These are phyloP conservation scores for Raphicerus campestris DNA, from an alignment of 2,113 vertebrate species.

Conservation along the genomic window DNA sequence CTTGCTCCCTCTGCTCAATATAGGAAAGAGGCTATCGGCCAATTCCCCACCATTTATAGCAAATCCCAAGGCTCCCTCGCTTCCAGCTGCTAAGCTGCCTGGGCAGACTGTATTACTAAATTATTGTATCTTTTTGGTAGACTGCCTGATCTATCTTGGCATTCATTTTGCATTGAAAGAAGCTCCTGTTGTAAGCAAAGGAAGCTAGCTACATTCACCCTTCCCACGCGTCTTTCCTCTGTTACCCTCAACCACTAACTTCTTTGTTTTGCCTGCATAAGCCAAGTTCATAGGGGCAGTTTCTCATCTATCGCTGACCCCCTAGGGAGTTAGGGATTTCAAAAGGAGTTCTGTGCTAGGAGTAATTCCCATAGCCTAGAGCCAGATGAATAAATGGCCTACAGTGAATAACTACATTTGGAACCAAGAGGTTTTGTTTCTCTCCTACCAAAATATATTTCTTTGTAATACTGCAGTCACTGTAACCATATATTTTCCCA, in stretches of 20 bases:
- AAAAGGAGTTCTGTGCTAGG: constrained; percentile 66
- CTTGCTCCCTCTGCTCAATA: constrained; percentile 55
- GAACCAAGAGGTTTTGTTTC: constrained; percentile 63
- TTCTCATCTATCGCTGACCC: constrained; percentile 65
- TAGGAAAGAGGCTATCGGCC: constrained; percentile 59
- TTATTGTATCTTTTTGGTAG: constrained; percentile 72
- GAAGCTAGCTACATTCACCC: constrained; percentile 59
- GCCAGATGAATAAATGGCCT: constrained; percentile 66
- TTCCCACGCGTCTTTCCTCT: constrained; percentile 60
- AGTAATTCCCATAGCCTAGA: constrained; percentile 67
- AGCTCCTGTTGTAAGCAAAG: constrained; percentile 68
- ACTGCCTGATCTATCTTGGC: constrained; percentile 69
- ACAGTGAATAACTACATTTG: constrained; percentile 57
- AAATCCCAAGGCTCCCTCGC: constrained; percentile 63
- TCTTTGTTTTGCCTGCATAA: constrained; percentile 65
- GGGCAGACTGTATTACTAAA: constrained; percentile 72
- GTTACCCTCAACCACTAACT: constrained; percentile 45
- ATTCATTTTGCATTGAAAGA: constrained; percentile 56
- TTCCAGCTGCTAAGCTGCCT: constrained; percentile 71
- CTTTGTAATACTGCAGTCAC: constrained; percentile 45
- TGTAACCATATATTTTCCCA: constrained; percentile 40
- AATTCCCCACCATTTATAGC: constrained; percentile 66
- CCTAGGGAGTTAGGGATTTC: constrained; percentile 51
- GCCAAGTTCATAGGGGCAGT: constrained; percentile 47
- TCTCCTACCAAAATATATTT: constrained; percentile 63